Evolutionary conservation across 1,140 invertebrate genomes (phyloP).

Genomic region (Drosophila hydei): DNA sequence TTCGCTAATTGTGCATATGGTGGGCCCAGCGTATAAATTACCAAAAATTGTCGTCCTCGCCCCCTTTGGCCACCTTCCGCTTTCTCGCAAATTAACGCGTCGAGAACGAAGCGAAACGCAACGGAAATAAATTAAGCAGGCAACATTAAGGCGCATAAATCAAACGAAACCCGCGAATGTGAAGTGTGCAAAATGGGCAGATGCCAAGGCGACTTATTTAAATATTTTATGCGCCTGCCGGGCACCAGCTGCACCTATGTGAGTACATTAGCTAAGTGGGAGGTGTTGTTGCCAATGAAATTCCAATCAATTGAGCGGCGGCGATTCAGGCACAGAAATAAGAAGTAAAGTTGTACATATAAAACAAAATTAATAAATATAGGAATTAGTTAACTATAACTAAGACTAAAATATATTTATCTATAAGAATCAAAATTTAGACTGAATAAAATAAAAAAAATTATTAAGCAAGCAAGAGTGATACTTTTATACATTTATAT

Average conservation of each 20-base stretch:
- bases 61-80: neutral
- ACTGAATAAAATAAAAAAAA: too few relatives aligned
- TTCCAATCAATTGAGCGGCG: neutral
- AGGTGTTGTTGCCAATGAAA: neutral
- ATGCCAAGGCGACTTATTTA: conserved; percentile 35
- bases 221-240: conserved; percentile 15
- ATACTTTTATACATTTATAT: too few relatives aligned
- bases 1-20: neutral
- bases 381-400: too few relatives aligned
- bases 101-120: conserved; percentile 34
- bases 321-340: too few relatives aligned
- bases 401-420: too few relatives aligned
- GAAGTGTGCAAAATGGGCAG: conserved; percentile 16
- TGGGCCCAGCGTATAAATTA: neutral
- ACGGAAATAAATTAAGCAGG: conserved; percentile 62
- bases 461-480: too few relatives aligned
- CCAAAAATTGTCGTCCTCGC: conserved; percentile 30
- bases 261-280: neutral
- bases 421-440: too few relatives aligned
- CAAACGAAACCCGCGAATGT: conserved; percentile 29
- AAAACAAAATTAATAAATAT: too few relatives aligned
- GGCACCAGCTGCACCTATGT: neutral
- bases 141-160: conserved; percentile 64
- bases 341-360: too few relatives aligned
- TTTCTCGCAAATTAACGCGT: conserved; percentile 52